phyloP scores from a whole-genome alignment of 2,113 vertebrate genomes.

The Centropristis striata region DNA sequence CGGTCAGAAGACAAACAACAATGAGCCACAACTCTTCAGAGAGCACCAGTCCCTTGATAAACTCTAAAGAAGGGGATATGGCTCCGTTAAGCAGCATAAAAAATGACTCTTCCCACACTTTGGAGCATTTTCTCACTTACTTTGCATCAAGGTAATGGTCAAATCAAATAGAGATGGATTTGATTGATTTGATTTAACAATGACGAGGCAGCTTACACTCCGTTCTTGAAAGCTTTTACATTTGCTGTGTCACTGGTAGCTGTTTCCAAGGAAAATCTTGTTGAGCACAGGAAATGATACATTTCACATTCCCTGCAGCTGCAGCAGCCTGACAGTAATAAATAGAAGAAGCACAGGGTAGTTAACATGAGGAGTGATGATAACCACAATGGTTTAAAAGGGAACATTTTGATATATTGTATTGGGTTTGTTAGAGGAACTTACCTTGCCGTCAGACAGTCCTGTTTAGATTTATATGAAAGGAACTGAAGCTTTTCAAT shows the following conservation, averaged over 20 bases:
- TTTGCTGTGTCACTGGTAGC: conserved; percentile 12
- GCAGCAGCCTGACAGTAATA: conserved; percentile 3
- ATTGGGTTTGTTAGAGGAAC: no score
- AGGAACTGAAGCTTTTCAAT: no score
- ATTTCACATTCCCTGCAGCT: conserved; percentile 39
- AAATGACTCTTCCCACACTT: conserved; percentile 19
- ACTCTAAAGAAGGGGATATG: conserved; percentile 2
- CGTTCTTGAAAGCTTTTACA: conserved; percentile 27
- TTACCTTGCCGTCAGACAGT: no score
- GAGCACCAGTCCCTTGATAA: conserved; percentile 31
- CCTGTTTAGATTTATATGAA: no score
- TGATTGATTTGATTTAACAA: conserved; percentile 31
- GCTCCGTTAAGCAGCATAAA: conserved; percentile 8
- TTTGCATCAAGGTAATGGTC: conserved; percentile 34
- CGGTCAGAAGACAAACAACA: conserved; percentile 62
- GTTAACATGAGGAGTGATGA: conserved; percentile 4
- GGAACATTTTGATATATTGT: no score
- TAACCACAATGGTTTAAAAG: not conserved
- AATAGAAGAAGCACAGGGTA: not conserved
- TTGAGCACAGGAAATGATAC: conserved; percentile 27
- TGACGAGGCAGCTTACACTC: conserved; percentile 15
- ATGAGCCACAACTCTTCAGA: conserved; percentile 40
- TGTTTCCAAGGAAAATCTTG: conserved; percentile 24
- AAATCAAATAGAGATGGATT: conserved; percentile 24
- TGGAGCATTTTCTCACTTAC: conserved; percentile 16